A percentile compares a stretch with the other conserved stretches of the same genome.
Evolutionary conservation across 2,113 vertebrate genomes (phyloP).

Genomic region (Paramisgurnus dabryanus): DNA sequence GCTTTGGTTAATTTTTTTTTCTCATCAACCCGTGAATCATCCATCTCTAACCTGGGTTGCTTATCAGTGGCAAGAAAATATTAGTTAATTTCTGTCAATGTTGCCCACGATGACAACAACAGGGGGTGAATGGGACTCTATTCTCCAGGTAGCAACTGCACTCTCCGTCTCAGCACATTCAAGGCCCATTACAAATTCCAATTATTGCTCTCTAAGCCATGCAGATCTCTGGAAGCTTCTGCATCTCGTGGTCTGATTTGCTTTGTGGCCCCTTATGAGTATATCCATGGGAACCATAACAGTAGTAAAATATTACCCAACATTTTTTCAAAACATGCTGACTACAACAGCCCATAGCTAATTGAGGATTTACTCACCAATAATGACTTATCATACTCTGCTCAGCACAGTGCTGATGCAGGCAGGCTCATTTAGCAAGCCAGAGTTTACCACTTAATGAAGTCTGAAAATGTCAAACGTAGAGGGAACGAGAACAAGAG

Average conservation of each 20-base stretch:
- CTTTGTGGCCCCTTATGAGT: slow-evolving; percentile 50
- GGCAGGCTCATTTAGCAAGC: slow-evolving; percentile 62
- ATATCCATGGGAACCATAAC: slow-evolving; percentile 55
- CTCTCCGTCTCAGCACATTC: slow-evolving; percentile 34
- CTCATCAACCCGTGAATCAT: slow-evolving; percentile 22
- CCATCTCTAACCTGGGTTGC: slow-evolving; percentile 31
- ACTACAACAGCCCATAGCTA: slow-evolving; percentile 62
- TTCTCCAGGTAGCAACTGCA: slow-evolving; percentile 18
- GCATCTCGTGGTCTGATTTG: slow-evolving; percentile 39
- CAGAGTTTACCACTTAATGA: slow-evolving; percentile 63
- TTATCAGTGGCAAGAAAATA: slow-evolving; percentile 48
- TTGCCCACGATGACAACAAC: slow-evolving; percentile 51
- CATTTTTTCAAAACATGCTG: slow-evolving; percentile 64
- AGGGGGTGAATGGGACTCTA: slow-evolving; percentile 39
- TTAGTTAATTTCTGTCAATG: slow-evolving; percentile 37
- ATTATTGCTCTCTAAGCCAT: slow-evolving; percentile 45
- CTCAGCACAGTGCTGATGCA: slow-evolving; percentile 54
- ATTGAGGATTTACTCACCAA: slow-evolving; percentile 70
- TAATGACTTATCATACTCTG: slow-evolving; percentile 70
- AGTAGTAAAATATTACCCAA: slow-evolving; percentile 55
- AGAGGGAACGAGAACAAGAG: slow-evolving; percentile 33
- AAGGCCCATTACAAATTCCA: slow-evolving; percentile 40
- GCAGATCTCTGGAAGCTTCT: slow-evolving; percentile 32
- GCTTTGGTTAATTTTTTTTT: slow-evolving; percentile 1
- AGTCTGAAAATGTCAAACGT: slow-evolving; percentile 56